These are phyloP conservation scores for Leptinotarsa rubiginosa DNA, from an alignment of 2,888 invertebrate species.

Conservation along the genomic window DNA sequence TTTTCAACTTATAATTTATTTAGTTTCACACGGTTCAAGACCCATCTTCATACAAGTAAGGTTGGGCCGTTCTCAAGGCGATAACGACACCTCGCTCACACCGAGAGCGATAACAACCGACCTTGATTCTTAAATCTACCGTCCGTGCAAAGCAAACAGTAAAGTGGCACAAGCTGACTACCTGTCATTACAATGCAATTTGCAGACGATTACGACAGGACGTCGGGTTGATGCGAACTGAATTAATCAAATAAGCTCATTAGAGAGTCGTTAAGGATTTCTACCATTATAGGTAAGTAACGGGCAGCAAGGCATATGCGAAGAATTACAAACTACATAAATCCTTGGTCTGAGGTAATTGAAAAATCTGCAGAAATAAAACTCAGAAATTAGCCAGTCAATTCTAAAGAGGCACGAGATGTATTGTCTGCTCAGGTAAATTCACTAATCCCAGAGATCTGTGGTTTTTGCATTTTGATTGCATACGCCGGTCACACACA, in stretches of 20 bases:
- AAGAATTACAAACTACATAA: too few species aligned
- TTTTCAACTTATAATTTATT: too few species aligned
- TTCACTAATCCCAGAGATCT: too few species aligned
- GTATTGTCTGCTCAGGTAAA: too few species aligned
- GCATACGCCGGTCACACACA: too few species aligned
- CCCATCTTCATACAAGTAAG: background rate
- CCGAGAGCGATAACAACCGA: background rate
- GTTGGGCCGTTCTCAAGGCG: background rate
- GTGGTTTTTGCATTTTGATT: too few species aligned
- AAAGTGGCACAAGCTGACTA: slow-evolving; percentile 4
- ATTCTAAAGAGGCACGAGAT: too few species aligned
- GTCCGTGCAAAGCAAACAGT: background rate
- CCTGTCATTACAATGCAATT: slow-evolving; percentile 5
- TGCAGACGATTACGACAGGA: background rate
- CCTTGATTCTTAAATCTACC: background rate
- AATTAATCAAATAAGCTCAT: slow-evolving; percentile 2
- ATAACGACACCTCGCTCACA: background rate
- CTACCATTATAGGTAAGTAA: background rate
- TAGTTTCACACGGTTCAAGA: background rate
- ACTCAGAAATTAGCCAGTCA: too few species aligned
- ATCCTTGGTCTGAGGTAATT: too few species aligned
- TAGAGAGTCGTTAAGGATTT: background rate
- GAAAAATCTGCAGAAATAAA: too few species aligned
- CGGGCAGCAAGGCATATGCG: background rate
- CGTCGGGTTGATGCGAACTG: background rate